Conservation (phyloP, 2,888 invertebrate genomes). For the Loripinus fragilis region DNA sequence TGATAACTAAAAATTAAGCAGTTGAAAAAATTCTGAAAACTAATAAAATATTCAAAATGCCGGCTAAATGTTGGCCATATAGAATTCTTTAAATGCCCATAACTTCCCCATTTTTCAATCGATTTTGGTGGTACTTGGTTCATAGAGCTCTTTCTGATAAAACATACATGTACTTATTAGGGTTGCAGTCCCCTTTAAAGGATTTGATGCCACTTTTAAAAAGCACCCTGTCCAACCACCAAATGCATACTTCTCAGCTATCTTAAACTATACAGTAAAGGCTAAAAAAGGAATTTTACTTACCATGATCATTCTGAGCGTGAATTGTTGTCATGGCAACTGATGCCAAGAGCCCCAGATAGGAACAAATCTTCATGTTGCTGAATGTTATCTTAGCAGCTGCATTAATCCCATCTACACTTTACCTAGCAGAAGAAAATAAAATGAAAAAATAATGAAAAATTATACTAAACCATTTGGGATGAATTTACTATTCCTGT, state of each 20-base stretch:
- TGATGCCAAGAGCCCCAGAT: slow-evolving; percentile 50
- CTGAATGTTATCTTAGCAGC: slow-evolving; percentile 23
- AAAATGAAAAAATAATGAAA: slow-evolving; percentile 32
- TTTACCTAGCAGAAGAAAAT: slow-evolving; percentile 62
- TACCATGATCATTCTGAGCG: slow-evolving; percentile 37
- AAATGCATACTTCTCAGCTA: slow-evolving; percentile 47
- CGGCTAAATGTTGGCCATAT: too few species aligned
- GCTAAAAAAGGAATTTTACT: slow-evolving; percentile 36
- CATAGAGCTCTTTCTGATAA: too few species aligned
- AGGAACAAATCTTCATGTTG: slow-evolving; percentile 44
- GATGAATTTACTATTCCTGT: slow-evolving; percentile 2
- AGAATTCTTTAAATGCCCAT: too few species aligned
- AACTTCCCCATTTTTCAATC: too few species aligned
- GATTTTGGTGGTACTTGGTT: too few species aligned
- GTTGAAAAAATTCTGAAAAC: too few species aligned
- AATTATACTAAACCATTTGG: slow-evolving; percentile 47
- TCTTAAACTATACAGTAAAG: background rate
- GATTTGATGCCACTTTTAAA: too few species aligned
- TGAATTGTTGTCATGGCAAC: slow-evolving; percentile 28
- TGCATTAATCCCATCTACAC: slow-evolving; percentile 57
- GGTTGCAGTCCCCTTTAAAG: too few species aligned
- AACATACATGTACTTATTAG: too few species aligned
- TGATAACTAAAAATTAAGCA: too few species aligned
- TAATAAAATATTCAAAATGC: too few species aligned
- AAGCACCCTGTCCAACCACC: too few species aligned